A percentile compares a stretch with the other conserved stretches of the same genome.
Conservation (phyloP, 1,140 invertebrate genomes). For the Archivesica marissinica region DNA sequence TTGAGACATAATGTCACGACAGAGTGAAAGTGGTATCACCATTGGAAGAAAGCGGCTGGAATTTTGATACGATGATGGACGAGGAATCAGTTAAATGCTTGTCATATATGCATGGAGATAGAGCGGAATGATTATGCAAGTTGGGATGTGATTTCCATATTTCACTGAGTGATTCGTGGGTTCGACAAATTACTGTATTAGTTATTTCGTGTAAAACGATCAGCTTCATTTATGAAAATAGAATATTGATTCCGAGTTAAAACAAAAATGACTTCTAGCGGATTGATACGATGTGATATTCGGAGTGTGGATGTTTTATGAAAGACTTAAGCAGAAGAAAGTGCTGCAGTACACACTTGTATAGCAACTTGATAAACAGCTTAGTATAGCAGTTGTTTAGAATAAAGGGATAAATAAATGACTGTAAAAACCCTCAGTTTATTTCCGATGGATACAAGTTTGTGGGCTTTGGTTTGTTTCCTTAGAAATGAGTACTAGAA, state of each 20-base stretch:
- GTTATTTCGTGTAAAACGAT: constrained; percentile 7
- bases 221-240: constrained; percentile 30
- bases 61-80: neutral
- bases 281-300: no score
- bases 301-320: no score
- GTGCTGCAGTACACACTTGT: no score
- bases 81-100: neutral
- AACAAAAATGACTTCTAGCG: no score
- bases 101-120: constrained; percentile 20
- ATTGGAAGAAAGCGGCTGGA: neutral
- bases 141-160: neutral
- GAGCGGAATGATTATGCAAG: neutral
- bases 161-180: neutral
- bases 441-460: no score
- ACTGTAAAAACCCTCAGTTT: no score
- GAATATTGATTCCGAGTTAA: constrained; percentile 22
- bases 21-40: neutral
- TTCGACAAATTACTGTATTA: constrained; percentile 24
- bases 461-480: no score
- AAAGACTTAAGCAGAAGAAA: no score
- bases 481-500: no score
- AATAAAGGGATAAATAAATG: no score
- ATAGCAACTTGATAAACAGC: no score
- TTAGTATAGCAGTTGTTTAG: no score
- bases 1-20: neutral